Evolutionary conservation across 2,888 invertebrate species (phyloP), one percentile per base, ranked within the genome.

Genomic region (Cheilosia impressa): DNA sequence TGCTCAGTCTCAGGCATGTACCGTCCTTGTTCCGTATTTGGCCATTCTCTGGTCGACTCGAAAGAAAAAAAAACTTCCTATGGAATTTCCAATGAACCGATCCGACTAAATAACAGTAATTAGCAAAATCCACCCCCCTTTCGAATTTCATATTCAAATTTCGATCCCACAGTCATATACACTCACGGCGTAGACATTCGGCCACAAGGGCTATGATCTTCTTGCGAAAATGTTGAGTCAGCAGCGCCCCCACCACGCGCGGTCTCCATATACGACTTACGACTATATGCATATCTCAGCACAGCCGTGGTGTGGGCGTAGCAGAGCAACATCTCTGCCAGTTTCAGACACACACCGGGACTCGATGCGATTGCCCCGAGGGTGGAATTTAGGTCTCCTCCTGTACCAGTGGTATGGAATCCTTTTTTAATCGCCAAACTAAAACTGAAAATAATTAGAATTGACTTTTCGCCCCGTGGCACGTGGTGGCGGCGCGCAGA

Each of bases 371-470:
- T 57, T 75, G 79, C 75, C 84, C 84, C 58, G 60, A 69, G 69
- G 84, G 79, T 80, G 77, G 84, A 84, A 84, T 66, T 75, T 63
- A 68, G 76, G 57, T 77, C 75, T 80, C 69, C 75, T 80, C 79
- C 73, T 65, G 83, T 75, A 52, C 65, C 63, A 63, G 60, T 24
- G 71, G 22, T 65, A 19, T 76, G 68, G 71, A 80, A 77, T 76
- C 62, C 68, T 85, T 81, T 80, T 85, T 85, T 85, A 85, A 85
- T 85, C 85, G 76, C 38, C 85, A 10, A 72, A 77, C 85, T 80
- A 81, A 85, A 81, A 81, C 72, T 66, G 77, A 77, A 85, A 81
- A 85, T 81, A 85, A 85, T 85, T 85, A 85, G 81, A 85, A 81
- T 81, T 81, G 85, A 85, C 85, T 85, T 72, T 47, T 81, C 27